Percentiles rank a stretch among this genome's conserved stretches.
These are phyloP conservation scores for Drusus annulatus DNA, from an alignment of 1,140 invertebrate species.

Conservation along the genomic window DNA sequence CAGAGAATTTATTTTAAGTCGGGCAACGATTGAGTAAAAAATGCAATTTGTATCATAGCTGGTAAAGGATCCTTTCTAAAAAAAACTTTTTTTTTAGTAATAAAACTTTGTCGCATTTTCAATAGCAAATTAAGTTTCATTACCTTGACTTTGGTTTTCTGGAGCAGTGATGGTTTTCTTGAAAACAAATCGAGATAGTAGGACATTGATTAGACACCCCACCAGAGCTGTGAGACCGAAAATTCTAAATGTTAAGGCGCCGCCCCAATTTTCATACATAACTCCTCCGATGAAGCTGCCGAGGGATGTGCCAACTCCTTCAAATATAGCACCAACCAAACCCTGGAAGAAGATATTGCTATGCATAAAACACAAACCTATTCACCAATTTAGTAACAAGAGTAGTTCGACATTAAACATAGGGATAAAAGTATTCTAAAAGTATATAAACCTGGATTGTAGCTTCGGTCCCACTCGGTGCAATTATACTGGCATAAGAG, in stretches of 20 bases:
- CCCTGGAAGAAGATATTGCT: slow-evolving; percentile 70
- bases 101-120: not conserved
- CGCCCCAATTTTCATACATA: slow-evolving; percentile 75
- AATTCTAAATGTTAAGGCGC: slow-evolving; percentile 77
- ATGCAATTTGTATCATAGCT: not conserved
- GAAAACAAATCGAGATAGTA: slow-evolving; percentile 51
- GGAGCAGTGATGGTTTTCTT: not conserved
- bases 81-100: not conserved
- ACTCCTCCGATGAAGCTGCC: slow-evolving; percentile 84
- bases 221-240: slow-evolving; percentile 80
- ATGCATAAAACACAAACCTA: too few species aligned
- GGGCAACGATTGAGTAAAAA: not conserved
- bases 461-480: slow-evolving; percentile 88
- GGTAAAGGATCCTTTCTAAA: not conserved
- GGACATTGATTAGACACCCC: slow-evolving; percentile 75
- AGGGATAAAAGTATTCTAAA: not conserved
- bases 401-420: too few species aligned
- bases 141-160: slow-evolving; percentile 41
- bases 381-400: too few species aligned
- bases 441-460: slow-evolving; percentile 79
- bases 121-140: not conserved
- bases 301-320: slow-evolving; percentile 85
- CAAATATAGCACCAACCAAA: slow-evolving; percentile 87
- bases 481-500: slow-evolving; percentile 88
- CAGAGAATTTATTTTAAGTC: not conserved